Conservation (phyloP, 2,113 vertebrate species). For the Eolophus roseicapilla region DNA sequence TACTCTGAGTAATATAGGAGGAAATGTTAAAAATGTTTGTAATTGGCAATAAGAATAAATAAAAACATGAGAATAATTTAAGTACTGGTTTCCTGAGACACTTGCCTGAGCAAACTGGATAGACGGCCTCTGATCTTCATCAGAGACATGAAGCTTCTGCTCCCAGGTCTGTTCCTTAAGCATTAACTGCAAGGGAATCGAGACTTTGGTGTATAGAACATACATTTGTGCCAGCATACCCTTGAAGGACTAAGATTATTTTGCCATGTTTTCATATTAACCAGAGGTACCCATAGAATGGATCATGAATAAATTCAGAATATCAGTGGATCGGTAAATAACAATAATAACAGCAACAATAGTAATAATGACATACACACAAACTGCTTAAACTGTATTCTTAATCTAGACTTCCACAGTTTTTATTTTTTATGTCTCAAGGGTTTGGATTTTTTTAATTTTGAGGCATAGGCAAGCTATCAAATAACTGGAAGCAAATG, state of each 20-base stretch:
- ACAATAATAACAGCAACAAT: background rate
- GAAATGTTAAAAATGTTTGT: background rate
- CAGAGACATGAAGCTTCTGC: background rate
- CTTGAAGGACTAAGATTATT: background rate
- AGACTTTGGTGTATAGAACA: background rate
- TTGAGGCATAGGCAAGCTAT: background rate
- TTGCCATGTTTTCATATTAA: background rate
- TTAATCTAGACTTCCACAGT: background rate
- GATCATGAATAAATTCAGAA: background rate
- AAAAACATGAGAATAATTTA: background rate
- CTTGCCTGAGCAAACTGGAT: background rate
- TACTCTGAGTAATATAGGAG: background rate
- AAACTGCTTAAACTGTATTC: background rate
- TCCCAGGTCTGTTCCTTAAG: background rate
- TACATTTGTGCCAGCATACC: background rate
- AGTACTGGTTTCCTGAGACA: background rate
- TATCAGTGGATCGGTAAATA: background rate
- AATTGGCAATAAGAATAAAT: background rate
- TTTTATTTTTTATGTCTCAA: background rate
- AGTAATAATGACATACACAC: background rate
- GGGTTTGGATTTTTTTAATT: background rate
- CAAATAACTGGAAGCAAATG: background rate
- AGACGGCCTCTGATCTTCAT: background rate
- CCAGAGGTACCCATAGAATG: background rate
- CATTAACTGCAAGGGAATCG: background rate